phyloP scores from a whole-genome alignment of 35 echinoderm and acorn worm genomes.

The Hemicentrotus pulcherrimus region DNA sequence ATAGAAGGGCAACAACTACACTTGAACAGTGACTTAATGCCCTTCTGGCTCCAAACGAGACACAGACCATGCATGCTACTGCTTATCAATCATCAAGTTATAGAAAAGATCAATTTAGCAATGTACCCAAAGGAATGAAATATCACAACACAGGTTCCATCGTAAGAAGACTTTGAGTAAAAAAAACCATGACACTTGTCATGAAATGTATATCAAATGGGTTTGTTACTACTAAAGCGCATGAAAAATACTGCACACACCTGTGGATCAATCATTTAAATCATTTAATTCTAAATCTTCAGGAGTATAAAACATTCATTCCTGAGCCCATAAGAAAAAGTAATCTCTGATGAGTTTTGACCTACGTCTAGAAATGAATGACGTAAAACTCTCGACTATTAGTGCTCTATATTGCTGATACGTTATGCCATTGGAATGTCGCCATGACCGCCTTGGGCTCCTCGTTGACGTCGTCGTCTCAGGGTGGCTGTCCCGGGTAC shows the following conservation, averaged over 20 bases:
- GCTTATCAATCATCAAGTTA: too few species aligned
- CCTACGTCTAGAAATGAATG: background rate
- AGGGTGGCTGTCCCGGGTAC: conserved; percentile 67
- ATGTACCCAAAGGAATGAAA: too few species aligned
- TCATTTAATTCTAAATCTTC: background rate
- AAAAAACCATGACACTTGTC: background rate
- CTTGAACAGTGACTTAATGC: too few species aligned
- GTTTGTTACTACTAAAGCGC: background rate
- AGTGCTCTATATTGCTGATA: background rate
- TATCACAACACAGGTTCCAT: background rate
- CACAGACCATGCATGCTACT: too few species aligned
- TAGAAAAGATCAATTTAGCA: too few species aligned
- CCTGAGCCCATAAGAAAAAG: background rate
- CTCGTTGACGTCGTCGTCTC: conserved; percentile 47
- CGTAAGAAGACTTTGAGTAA: background rate
- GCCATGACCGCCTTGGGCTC: background rate
- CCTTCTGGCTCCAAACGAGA: too few species aligned
- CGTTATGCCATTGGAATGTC: conserved; percentile 64
- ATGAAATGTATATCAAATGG: background rate
- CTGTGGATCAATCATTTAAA: background rate
- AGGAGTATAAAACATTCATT: background rate
- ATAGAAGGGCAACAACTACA: too few species aligned
- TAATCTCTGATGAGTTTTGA: background rate
- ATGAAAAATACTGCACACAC: background rate
- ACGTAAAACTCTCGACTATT: background rate